Evolutionary conservation across 1,140 invertebrate genomes (phyloP).

Genomic region (Wiebesia pumilae): DNA sequence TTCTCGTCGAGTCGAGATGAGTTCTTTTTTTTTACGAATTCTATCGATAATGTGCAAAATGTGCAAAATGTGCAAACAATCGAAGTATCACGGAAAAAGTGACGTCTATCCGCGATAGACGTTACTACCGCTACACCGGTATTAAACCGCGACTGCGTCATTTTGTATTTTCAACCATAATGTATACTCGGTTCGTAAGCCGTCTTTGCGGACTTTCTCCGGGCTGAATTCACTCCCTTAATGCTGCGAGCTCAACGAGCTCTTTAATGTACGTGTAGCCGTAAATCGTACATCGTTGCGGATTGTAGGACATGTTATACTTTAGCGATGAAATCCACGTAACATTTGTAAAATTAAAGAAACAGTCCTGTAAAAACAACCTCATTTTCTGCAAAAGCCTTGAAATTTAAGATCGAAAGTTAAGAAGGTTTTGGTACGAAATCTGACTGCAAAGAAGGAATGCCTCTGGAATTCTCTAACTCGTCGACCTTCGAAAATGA

Average conservation of each 20-base stretch:
- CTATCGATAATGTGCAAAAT: too few species aligned
- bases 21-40: too few species aligned
- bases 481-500: neutral
- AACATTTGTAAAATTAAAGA: neutral
- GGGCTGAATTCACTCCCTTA: neutral
- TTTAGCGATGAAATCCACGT: neutral
- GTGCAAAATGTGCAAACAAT: too few species aligned
- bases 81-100: neutral
- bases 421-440: neutral
- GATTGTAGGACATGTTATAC: neutral
- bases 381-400: neutral
- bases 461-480: neutral
- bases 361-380: neutral
- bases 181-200: neutral
- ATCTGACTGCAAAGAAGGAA: constrained; percentile 7
- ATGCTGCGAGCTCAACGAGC: neutral
- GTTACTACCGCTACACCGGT: neutral
- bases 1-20: too few species aligned
- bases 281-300: neutral
- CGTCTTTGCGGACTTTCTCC: neutral
- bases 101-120: neutral
- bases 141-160: neutral
- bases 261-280: neutral
- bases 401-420: neutral
- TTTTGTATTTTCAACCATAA: constrained; percentile 7